A percentile compares a stretch with the other conserved stretches of the same genome.
These are phyloP conservation scores for Antheraea mylitta DNA, from an alignment of 1,140 invertebrate genomes.

Conservation along the genomic window DNA sequence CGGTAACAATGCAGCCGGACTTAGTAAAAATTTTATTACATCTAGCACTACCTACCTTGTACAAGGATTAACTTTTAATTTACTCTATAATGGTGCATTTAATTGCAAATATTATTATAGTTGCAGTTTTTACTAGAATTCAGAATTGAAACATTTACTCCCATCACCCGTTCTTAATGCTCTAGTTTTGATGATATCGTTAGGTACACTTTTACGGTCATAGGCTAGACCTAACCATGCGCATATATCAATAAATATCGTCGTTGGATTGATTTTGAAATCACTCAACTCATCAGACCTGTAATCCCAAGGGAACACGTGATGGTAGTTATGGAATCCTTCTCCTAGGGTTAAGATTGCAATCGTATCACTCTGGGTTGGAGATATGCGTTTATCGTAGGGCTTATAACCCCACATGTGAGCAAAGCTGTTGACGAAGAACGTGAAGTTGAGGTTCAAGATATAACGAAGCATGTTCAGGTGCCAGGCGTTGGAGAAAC, in stretches of 20 bases:
- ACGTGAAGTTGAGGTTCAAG: slow-evolving; percentile 91
- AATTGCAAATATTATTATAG: no score
- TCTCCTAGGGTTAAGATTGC: slow-evolving; percentile 78
- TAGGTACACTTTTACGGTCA: slow-evolving; percentile 34
- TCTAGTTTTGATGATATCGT: slow-evolving; percentile 71
- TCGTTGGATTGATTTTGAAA: slow-evolving; percentile 77
- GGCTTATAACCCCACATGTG: slow-evolving; percentile 92
- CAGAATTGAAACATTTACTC: neutral
- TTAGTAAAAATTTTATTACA: no score
- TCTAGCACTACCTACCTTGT: no score
- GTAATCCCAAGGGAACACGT: slow-evolving; percentile 20
- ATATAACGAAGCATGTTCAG: slow-evolving; percentile 90
- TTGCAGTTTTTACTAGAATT: no score
- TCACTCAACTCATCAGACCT: slow-evolving; percentile 23
- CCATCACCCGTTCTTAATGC: slow-evolving; percentile 45
- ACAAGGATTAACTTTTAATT: no score
- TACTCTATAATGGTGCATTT: no score
- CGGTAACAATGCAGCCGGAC: no score
- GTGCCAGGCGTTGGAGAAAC: slow-evolving; percentile 86
- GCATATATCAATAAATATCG: slow-evolving; percentile 82
- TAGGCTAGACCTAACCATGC: slow-evolving; percentile 45
- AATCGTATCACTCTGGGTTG: slow-evolving; percentile 83
- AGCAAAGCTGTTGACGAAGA: slow-evolving; percentile 95
- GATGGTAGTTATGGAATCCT: slow-evolving; percentile 22
- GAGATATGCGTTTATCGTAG: slow-evolving; percentile 90